A percentile compares a stretch with the other conserved stretches of the same genome.
These are phyloP conservation scores for Hyposoter didymator DNA, from an alignment of 2,888 invertebrate species.

Conservation along the genomic window DNA sequence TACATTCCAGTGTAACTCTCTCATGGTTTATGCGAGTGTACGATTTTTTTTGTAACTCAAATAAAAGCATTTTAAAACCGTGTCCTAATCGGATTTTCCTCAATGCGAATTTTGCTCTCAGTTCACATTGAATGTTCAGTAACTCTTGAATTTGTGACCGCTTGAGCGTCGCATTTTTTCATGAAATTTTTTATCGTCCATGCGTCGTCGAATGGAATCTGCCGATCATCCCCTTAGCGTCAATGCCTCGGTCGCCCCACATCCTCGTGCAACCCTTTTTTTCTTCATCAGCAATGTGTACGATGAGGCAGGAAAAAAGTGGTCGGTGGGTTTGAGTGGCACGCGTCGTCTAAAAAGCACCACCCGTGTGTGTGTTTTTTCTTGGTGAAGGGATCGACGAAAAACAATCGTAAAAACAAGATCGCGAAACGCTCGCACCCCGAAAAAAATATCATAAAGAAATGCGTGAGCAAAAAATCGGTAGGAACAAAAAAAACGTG, in stretches of 20 bases:
- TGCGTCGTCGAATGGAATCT: slow-evolving; percentile 9
- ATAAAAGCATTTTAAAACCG: slow-evolving; percentile 17
- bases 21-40: neutral
- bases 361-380: slow-evolving; percentile 68
- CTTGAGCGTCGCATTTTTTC: slow-evolving; percentile 67
- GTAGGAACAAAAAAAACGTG: slow-evolving; percentile 15
- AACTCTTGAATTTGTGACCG: slow-evolving; percentile 73
- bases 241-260: slow-evolving; percentile 7
- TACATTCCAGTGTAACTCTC: neutral
- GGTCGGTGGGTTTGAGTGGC: slow-evolving; percentile 39
- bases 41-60: neutral
- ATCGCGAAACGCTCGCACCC: slow-evolving; percentile 63
- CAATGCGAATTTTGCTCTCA: slow-evolving; percentile 1
- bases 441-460: slow-evolving; percentile 42
- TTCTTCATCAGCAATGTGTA: slow-evolving; percentile 19
- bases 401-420: slow-evolving; percentile 70
- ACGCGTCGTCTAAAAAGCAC: slow-evolving; percentile 45
- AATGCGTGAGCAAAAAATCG: slow-evolving; percentile 23
- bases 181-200: slow-evolving; percentile 57
- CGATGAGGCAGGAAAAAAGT: slow-evolving; percentile 47
- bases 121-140: slow-evolving; percentile 46
- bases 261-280: slow-evolving; percentile 56
- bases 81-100: slow-evolving; percentile 53
- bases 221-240: slow-evolving; percentile 15
- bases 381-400: slow-evolving; percentile 34